Base-by-base conservation (phyloP, 1,140 invertebrate species). In the Drosophila parabipectinata region DNA sequence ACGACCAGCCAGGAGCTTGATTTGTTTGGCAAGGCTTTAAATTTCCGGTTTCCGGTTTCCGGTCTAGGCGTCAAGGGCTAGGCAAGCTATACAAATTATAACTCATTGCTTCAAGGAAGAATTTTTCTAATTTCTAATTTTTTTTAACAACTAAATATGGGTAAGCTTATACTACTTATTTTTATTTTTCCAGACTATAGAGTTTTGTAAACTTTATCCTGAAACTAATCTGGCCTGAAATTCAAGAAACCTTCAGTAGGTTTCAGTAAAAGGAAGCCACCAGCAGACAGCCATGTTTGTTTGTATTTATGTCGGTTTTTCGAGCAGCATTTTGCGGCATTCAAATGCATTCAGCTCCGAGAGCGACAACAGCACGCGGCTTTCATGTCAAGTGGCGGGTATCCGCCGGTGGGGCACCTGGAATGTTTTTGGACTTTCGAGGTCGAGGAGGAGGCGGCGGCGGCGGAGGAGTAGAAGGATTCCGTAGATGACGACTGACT, bases 11-110 rank as follows among this genome's bases (percentile, higher is more conserved):
- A 81, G 58, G 75, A 59, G 69, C 67, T 87, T 82, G 74, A 87
- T 87, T 87, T 87, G 71, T 79, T 71, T 68, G 82, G 74, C 77
- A 72, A 64, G 72, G 72, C 83, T 79, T 87, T 87, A 81, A 87
- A 87, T 87, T 87, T 87, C 83, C 83, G 79, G 83, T 87, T 87
- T 87, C 83, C 83, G 79, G 83, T 82, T 76, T 87, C 69, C 80
- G 76, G 61, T 50, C 14, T 30, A 24, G 10, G 6, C 41, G 10
- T 14, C 21, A 14, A 9, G 32, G 8, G 6, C 6, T 28, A 28
- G 6, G 26, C 26, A 6, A 1, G 5, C 6, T 28, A 6, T 28
- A 28, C 26, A 28, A 28, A 28, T 28, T 28, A 6, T 6, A 28
- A 6, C 5, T 28, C 5, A 28, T 28, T 28, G 5, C 26, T 28